Base-by-base conservation (phyloP, 23 tunicate genomes). In the Styela clava region DNA sequence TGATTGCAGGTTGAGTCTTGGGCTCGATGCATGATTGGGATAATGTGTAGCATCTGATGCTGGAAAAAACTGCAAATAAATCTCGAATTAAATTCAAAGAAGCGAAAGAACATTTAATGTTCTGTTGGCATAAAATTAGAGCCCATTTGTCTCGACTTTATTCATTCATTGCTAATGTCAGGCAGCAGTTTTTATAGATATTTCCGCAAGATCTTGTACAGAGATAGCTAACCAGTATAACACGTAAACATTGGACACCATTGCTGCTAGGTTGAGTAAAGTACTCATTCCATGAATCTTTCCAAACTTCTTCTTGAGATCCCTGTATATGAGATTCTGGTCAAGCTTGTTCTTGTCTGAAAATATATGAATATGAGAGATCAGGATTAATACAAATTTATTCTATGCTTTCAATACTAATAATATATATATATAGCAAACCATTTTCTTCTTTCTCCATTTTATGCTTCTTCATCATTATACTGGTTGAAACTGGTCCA, bases 391-490 rank as follows among this genome's bases (percentile, higher is more conserved):
- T n/a, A n/a, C n/a, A n/a, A n/a, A n/a, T n/a, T n/a, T n/a, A n/a
- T n/a, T n/a, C n/a, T n/a, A n/a, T n/a, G n/a, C n/a, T n/a, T 34
- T 80, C 80, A 0, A 85, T 64, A 28, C 88, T 83, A 27, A 85
- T 85, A 36, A 72, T 73, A 21, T 84, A n/a, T n/a, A n/a, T n/a
- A n/a, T n/a, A n/a, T 30, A 71, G 12, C 77, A 12, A 3, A 30
- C 77, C 88, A 24, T 81, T 85, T 36, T 83, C 92, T 64, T 88
- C 88, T 69, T 84, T 84, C 67, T 88, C 94, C 88, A 88, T 79
- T 16, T 34, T 72, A 34, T 78, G 73, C 24, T 69, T 62, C 76
- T 84, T 61, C n/a, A 28, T 37, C 37, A 79, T 28, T n/a, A 84
- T 73, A 34, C 71, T 29, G 31, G 73, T 73, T 34, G 74, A 30